A percentile compares a stretch with the other conserved stretches of the same genome.
phyloP scores from a whole-genome alignment of 2,113 vertebrate species.

The Aspidoscelis tigris region DNA sequence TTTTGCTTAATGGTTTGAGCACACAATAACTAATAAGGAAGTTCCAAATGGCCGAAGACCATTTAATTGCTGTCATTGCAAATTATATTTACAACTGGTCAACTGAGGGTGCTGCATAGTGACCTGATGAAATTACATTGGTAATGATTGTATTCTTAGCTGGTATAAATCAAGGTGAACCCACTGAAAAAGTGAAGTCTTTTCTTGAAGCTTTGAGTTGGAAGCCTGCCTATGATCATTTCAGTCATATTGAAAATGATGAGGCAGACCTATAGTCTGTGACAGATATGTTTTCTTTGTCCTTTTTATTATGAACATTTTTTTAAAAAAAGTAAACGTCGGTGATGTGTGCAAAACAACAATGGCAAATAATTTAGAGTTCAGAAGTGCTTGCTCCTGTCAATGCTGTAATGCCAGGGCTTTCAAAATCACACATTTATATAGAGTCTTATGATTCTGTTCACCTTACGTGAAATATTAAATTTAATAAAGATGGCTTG shows the following conservation, averaged over 20 bases:
- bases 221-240: background rate
- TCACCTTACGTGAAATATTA: conserved; percentile 71
- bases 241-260: background rate
- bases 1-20: conserved; percentile 48
- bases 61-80: background rate
- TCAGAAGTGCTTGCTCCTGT: conserved; percentile 16
- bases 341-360: background rate
- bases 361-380: conserved; percentile 11
- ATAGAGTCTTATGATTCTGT: conserved; percentile 64
- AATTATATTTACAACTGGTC: conserved; percentile 11
- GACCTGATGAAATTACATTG: background rate
- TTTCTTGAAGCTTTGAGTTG: conserved; percentile 10
- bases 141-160: background rate
- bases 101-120: conserved; percentile 26
- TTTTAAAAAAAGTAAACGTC: background rate
- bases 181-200: conserved; percentile 3
- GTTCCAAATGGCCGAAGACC: conserved; percentile 28
- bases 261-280: background rate
- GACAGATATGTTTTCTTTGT: background rate
- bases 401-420: conserved; percentile 45
- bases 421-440: conserved; percentile 56
- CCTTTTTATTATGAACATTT: background rate
- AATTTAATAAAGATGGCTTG: conserved; percentile 69
- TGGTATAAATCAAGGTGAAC: conserved; percentile 11
- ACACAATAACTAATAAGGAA: conserved; percentile 18